Conservation (phyloP, 2,113 vertebrate species). For the Anseranas semipalmata region DNA sequence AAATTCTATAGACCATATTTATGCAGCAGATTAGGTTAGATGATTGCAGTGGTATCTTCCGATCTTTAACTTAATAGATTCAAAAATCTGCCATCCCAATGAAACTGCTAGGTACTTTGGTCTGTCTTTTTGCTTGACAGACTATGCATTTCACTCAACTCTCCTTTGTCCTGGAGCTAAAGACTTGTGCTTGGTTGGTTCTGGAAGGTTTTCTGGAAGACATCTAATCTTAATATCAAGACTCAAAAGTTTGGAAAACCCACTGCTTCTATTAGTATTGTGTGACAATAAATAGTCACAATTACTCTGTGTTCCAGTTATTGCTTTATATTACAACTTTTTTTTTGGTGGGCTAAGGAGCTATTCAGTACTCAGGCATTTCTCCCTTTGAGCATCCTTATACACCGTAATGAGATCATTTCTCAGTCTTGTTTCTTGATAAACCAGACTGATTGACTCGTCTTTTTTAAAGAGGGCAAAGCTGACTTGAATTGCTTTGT, state of each 20-base stretch:
- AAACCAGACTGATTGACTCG: not conserved
- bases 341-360: not conserved
- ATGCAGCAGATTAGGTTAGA: not conserved
- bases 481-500: slow-evolving; percentile 3
- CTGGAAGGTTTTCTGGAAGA: not conserved
- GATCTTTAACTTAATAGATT: not conserved
- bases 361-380: not conserved
- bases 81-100: not conserved
- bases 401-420: not conserved
- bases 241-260: not conserved
- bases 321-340: not conserved
- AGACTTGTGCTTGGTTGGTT: not conserved
- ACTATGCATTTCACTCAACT: not conserved
- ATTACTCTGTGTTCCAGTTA: not conserved
- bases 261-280: not conserved
- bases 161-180: not conserved
- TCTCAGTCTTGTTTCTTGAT: not conserved
- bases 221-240: not conserved
- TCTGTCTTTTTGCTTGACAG: not conserved
- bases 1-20: not conserved
- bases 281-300: not conserved
- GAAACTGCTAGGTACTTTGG: not conserved
- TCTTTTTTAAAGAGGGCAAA: not conserved
- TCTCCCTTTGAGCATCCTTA: not conserved
- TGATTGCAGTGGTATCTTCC: not conserved